These are phyloP conservation scores for Drosophila guanche DNA, from an alignment of 1,140 invertebrate genomes.

Conservation along the genomic window DNA sequence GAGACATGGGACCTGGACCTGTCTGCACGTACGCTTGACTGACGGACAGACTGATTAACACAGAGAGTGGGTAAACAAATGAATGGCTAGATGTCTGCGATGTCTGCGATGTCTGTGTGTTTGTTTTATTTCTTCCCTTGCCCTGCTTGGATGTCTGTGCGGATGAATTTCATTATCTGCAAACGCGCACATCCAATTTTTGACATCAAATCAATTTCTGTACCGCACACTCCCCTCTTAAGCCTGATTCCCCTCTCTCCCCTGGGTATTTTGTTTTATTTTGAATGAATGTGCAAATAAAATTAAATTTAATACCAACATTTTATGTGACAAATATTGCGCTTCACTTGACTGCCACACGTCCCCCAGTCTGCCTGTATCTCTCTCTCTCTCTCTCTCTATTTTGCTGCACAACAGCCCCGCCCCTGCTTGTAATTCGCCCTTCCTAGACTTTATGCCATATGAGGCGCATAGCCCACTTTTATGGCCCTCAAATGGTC, in stretches of 20 bases:
- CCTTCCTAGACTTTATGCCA: background rate
- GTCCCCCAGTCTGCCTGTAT: no score
- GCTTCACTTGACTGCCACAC: constrained; percentile 40
- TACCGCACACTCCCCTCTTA: constrained; percentile 26
- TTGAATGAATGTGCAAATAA: constrained; percentile 79
- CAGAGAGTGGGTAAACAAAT: constrained; percentile 19
- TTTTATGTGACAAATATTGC: constrained; percentile 78
- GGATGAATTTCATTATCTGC: constrained; percentile 79
- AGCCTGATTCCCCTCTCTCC: background rate
- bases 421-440: background rate
- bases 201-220: constrained; percentile 67
- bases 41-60: constrained; percentile 11
- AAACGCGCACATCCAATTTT: constrained; percentile 70
- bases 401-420: background rate
- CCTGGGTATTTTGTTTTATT: constrained; percentile 53
- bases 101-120: constrained; percentile 11
- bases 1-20: background rate
- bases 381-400: no score
- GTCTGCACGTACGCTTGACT: constrained; percentile 39
- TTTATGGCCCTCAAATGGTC: constrained; percentile 69
- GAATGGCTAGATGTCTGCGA: constrained; percentile 8
- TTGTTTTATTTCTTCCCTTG: background rate
- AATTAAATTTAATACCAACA: constrained; percentile 75
- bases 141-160: constrained; percentile 1
- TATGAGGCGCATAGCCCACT: constrained; percentile 33